A percentile compares a stretch with the other conserved stretches of the same genome.
Evolutionary conservation across 2,888 invertebrate genomes (phyloP).

Genomic region (Agrotis ipsilon): DNA sequence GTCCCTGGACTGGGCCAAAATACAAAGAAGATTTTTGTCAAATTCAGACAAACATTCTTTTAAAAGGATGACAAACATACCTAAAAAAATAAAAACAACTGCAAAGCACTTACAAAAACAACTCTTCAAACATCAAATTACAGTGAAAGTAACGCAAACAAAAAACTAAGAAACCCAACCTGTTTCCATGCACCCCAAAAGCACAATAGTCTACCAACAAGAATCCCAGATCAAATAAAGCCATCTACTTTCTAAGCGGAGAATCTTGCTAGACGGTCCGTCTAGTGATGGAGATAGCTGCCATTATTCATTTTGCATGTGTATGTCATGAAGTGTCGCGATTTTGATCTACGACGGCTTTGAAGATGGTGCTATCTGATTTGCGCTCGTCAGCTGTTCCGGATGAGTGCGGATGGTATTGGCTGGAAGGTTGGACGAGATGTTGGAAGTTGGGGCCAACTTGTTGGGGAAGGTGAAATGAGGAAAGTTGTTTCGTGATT

Average conservation of each 20-base stretch:
- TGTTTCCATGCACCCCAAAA: slow-evolving; percentile 50
- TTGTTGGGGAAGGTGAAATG: slow-evolving; percentile 9
- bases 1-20: no score
- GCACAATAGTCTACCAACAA: slow-evolving; percentile 27
- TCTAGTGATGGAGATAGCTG: slow-evolving; percentile 60
- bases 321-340: slow-evolving; percentile 60
- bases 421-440: slow-evolving; percentile 1
- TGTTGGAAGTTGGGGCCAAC: slow-evolving; percentile 15
- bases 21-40: no score
- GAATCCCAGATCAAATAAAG: slow-evolving; percentile 57
- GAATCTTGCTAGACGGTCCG: slow-evolving; percentile 50
- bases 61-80: slow-evolving; percentile 31
- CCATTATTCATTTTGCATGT: slow-evolving; percentile 68
- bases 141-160: slow-evolving; percentile 46
- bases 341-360: slow-evolving; percentile 62
- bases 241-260: slow-evolving; percentile 63
- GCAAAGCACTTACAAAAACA: slow-evolving; percentile 21
- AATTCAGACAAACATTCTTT: slow-evolving; percentile 3
- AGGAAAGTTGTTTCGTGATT: background rate
- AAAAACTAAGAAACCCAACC: slow-evolving; percentile 31
- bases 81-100: slow-evolving; percentile 8
- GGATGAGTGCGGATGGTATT: slow-evolving; percentile 20
- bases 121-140: slow-evolving; percentile 18
- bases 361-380: slow-evolving; percentile 62
- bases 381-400: slow-evolving; percentile 50